Conservation (phyloP, 2,797 vertebrate genomes). For the Acanthis flammea region DNA sequence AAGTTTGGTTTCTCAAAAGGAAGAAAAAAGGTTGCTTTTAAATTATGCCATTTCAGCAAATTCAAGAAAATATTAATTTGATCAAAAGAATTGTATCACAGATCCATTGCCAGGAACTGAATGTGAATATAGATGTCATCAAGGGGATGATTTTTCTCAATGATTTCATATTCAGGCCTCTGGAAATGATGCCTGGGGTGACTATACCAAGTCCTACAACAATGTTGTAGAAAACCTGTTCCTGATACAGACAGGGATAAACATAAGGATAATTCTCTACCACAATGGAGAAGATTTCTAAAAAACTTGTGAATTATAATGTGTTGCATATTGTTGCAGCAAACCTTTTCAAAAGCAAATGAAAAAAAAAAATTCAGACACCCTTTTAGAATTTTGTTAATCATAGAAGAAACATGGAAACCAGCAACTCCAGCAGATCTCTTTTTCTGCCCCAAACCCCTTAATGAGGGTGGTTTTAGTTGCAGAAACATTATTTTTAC, state of each 20-base stretch:
- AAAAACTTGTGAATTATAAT: not conserved
- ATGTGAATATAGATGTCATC: not conserved
- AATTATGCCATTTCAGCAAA: not conserved
- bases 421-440: rapidly evolving
- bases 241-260: not conserved
- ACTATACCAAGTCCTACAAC: not conserved
- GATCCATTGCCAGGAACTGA: not conserved
- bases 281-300: rapidly evolving
- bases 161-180: not conserved
- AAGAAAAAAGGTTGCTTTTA: not conserved
- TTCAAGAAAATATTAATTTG: not conserved
- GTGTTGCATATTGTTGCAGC: not conserved
- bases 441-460: rapidly evolving
- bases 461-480: not conserved
- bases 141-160: not conserved
- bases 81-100: not conserved
- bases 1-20: not conserved
- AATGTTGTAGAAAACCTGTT: not conserved
- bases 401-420: not conserved
- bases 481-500: not conserved
- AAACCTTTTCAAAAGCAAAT: not conserved
- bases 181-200: not conserved
- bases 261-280: not conserved
- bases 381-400: rapidly evolving
- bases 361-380: not conserved